A percentile compares a stretch with the other conserved stretches of the same genome.
Conservation (phyloP, 2,888 invertebrate species). For the Drosophila helvetica region DNA sequence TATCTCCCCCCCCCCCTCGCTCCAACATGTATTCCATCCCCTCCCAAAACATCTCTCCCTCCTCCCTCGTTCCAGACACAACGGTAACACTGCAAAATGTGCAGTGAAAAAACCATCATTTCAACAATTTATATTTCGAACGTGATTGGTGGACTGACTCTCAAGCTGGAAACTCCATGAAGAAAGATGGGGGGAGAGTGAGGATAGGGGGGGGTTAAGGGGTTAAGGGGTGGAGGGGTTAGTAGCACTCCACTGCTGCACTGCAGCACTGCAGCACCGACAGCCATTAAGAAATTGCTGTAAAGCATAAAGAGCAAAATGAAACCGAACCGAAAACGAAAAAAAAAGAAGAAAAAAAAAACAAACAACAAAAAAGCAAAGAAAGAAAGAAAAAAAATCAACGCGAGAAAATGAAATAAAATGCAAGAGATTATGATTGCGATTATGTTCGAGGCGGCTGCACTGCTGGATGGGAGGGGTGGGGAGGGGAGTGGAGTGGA, state of each 20-base stretch:
- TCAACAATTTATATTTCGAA: conserved; percentile 84
- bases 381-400: conserved; percentile 46
- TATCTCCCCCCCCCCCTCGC: background rate
- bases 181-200: conserved; percentile 5
- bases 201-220: conserved; percentile 3
- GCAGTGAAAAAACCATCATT: conserved; percentile 82
- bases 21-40: background rate
- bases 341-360: conserved; percentile 44
- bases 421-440: conserved; percentile 81
- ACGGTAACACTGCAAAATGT: conserved; percentile 57
- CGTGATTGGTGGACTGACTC: conserved; percentile 78
- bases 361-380: conserved; percentile 37
- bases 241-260: conserved; percentile 42
- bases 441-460: conserved; percentile 66
- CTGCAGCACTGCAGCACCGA: conserved; percentile 24
- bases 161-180: conserved; percentile 22
- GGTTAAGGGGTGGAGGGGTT: conserved; percentile 9
- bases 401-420: conserved; percentile 81
- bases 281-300: conserved; percentile 79
- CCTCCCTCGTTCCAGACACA: conserved; percentile 22
- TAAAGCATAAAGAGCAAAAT: conserved; percentile 78
- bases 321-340: conserved; percentile 54
- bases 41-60: conserved; percentile 10
- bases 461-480: background rate
- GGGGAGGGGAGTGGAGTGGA: background rate